Evolutionary conservation across 2,797 vertebrate species (phyloP).

Genomic region (Pseudochaenichthys georgianus): DNA sequence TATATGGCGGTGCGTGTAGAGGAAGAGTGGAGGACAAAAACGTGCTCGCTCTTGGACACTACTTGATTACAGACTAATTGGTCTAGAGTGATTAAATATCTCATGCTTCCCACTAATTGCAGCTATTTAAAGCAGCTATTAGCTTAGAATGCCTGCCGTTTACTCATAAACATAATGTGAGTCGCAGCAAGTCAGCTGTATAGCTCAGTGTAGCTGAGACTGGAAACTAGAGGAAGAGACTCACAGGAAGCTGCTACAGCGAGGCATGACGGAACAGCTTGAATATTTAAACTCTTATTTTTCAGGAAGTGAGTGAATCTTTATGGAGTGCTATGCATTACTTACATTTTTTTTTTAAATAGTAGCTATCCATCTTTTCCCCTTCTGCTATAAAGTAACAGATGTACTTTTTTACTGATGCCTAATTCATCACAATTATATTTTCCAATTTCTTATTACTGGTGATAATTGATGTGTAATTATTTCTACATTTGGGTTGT

Average conservation of each 20-base stretch:
- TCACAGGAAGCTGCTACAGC: constrained; percentile 9
- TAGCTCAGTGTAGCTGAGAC: constrained; percentile 29
- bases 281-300: constrained; percentile 20
- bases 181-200: constrained; percentile 72
- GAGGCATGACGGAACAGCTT: constrained; percentile 14
- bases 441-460: constrained; percentile 48
- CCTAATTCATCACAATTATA: constrained; percentile 62
- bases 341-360: not conserved
- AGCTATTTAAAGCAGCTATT: constrained; percentile 96
- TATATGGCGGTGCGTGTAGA: constrained; percentile 81
- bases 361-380: constrained; percentile 20
- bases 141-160: constrained; percentile 97
- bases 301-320: not conserved
- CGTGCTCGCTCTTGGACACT: constrained; percentile 87
- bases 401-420: constrained; percentile 64
- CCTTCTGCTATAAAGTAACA: constrained; percentile 40
- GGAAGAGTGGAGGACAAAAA: constrained; percentile 83
- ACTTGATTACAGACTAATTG: constrained; percentile 96
- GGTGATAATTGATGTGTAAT: constrained; percentile 61
- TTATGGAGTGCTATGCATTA: constrained; percentile 2
- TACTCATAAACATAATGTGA: constrained; percentile 94
- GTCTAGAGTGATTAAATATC: constrained; percentile 99
- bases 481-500: constrained; percentile 58
- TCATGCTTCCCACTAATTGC: constrained; percentile 99
- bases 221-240: constrained; percentile 21